These are phyloP conservation scores for Patiria pectinifera DNA, from an alignment of 53 echinoderm and acorn worm genomes.

Conservation along the genomic window DNA sequence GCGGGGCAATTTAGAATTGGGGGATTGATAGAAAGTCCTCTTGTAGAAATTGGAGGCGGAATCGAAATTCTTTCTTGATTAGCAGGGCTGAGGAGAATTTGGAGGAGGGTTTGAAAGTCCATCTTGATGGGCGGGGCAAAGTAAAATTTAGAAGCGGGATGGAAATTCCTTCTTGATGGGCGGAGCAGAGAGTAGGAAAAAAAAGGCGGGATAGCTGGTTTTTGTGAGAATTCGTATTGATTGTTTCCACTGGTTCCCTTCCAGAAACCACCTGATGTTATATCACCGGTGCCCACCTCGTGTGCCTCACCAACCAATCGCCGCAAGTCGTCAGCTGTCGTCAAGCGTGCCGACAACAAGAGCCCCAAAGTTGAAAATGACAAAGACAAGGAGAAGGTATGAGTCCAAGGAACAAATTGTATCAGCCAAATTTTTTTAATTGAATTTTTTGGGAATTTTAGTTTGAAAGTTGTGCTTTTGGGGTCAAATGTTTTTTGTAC, in stretches of 20 bases:
- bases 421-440: neutral
- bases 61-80: neutral
- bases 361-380: conserved; percentile 69
- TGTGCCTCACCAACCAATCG: conserved; percentile 42
- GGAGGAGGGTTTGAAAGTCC: neutral
- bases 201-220: neutral
- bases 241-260: conserved; percentile 2
- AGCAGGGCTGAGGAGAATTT: neutral
- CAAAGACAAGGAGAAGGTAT: conserved; percentile 69
- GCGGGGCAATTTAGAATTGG: neutral
- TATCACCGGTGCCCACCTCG: conserved; percentile 45
- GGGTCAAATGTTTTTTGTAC: too few relatives aligned
- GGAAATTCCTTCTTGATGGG: neutral
- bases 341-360: conserved; percentile 57
- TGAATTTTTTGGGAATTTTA: neutral
- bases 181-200: too few relatives aligned
- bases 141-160: neutral
- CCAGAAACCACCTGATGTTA: conserved; percentile 51
- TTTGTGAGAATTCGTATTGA: neutral
- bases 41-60: neutral
- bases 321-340: conserved; percentile 20
- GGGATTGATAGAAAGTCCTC: too few relatives aligned
- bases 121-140: neutral
- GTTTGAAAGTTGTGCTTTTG: neutral
- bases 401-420: neutral